Percentiles rank a stretch among this genome's conserved stretches.
phyloP scores from a whole-genome alignment of 2,888 invertebrate genomes.

The Dilophus febrilis region DNA sequence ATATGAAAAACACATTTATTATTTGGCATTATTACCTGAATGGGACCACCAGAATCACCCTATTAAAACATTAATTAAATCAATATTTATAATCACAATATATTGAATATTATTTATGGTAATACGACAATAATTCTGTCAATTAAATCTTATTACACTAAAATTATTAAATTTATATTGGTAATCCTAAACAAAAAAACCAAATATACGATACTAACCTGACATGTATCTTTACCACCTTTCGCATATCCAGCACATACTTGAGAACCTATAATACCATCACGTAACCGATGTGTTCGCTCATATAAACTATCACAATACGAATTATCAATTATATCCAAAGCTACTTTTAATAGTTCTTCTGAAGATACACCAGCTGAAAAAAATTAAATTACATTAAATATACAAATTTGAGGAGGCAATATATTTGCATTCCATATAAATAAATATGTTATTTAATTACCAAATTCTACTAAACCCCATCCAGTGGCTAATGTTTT shows the following conservation, averaged over 20 bases:
- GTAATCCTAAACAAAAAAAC: no score
- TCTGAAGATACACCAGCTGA: constrained; percentile 15
- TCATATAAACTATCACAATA: constrained; percentile 5
- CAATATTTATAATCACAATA: no score
- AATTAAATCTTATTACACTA: no score
- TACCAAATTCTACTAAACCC: constrained; percentile 9
- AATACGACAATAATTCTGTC: no score
- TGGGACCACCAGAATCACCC: constrained; percentile 15
- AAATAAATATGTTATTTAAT: background rate
- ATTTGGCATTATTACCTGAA: constrained; percentile 7
- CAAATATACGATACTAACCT: no score
- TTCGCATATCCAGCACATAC: constrained; percentile 18
- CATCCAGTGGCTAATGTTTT: constrained; percentile 14
- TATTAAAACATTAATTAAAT: constrained; percentile 13
- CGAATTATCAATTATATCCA: constrained; percentile 6
- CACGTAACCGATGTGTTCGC: constrained; percentile 7
- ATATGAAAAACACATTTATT: constrained; percentile 9
- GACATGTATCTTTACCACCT: constrained; percentile 13
- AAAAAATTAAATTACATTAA: constrained; percentile 2
- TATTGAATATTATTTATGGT: no score
- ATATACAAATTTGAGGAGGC: background rate
- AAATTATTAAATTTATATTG: no score
- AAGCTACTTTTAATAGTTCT: constrained; percentile 14
- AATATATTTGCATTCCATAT: background rate
- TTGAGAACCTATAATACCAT: constrained; percentile 16